These are phyloP conservation scores for Enoplosus armatus DNA, from an alignment of 2,797 vertebrate genomes.

Conservation along the genomic window DNA sequence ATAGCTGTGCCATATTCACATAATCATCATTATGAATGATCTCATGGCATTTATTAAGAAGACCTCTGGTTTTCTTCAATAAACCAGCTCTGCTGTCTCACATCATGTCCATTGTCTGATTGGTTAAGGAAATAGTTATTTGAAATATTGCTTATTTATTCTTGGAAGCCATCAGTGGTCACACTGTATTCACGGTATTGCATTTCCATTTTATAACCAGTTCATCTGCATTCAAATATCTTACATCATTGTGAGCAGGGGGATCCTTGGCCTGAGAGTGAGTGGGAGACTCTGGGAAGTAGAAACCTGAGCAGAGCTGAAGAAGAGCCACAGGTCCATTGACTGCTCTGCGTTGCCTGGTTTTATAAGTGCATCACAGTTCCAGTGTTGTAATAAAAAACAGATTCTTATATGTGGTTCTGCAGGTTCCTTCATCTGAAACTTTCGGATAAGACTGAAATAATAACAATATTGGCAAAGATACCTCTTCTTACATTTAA, in stretches of 20 bases:
- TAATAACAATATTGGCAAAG: constrained; percentile 22
- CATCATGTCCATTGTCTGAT: constrained; percentile 39
- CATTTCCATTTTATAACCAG: constrained; percentile 48
- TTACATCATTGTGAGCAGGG: constrained; percentile 47
- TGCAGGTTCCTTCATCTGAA: constrained; percentile 27
- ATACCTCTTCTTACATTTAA: not conserved
- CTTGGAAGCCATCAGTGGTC: constrained; percentile 29
- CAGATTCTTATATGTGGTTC: constrained; percentile 35
- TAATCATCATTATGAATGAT: constrained; percentile 72
- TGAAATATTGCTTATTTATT: constrained; percentile 49
- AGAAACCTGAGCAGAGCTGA: constrained; percentile 46
- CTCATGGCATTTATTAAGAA: constrained; percentile 62
- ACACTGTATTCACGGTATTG: constrained; percentile 41
- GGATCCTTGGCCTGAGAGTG: constrained; percentile 44
- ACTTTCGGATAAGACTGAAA: not conserved
- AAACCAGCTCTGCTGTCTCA: constrained; percentile 41
- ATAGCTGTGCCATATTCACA: constrained; percentile 56
- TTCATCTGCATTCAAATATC: constrained; percentile 53
- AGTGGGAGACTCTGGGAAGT: constrained; percentile 16
- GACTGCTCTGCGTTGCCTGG: not conserved
- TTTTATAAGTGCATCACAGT: not conserved
- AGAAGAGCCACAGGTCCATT: constrained; percentile 21
- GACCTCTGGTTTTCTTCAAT: constrained; percentile 65
- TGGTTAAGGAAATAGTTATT: constrained; percentile 52
- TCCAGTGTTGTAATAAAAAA: constrained; percentile 32